phyloP scores from a whole-genome alignment of 2,797 vertebrate species.

The Gambusia yucatana region DNA sequence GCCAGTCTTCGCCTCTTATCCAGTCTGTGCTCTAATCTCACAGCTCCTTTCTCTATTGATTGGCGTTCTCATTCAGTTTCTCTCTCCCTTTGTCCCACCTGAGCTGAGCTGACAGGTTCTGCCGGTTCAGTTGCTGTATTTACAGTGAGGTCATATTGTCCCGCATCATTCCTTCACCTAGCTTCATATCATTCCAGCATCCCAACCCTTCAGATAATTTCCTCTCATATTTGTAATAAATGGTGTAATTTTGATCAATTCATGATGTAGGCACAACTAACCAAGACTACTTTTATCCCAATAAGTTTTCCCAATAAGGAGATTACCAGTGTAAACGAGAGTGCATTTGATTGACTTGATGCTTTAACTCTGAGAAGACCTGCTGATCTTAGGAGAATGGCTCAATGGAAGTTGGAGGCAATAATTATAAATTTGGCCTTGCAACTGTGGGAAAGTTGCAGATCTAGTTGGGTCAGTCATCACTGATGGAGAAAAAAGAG shows the following conservation, averaged over 20 bases:
- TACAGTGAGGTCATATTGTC: conserved; percentile 24
- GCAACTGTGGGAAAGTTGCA: conserved; percentile 52
- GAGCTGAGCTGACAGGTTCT: background rate
- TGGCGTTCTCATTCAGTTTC: conserved; percentile 8
- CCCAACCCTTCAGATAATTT: background rate
- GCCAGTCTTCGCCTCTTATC: conserved; percentile 26
- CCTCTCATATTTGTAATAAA: background rate
- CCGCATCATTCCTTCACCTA: conserved; percentile 3
- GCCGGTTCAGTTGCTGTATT: conserved; percentile 27
- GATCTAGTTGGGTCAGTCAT: conserved; percentile 60
- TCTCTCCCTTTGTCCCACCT: conserved; percentile 21
- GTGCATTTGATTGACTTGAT: background rate
- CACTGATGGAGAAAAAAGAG: conserved; percentile 66
- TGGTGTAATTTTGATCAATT: conserved; percentile 34
- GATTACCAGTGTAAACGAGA: background rate
- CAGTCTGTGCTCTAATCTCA: conserved; percentile 38
- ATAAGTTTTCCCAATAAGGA: conserved; percentile 4
- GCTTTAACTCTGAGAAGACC: conserved; percentile 3
- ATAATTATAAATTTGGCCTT: conserved; percentile 60
- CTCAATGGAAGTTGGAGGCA: conserved; percentile 34
- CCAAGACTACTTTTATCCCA: conserved; percentile 9
- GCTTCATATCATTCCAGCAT: background rate
- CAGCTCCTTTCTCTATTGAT: conserved; percentile 42
- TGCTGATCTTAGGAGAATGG: conserved; percentile 21
- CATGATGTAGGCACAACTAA: conserved; percentile 22